Conservation (phyloP, 2,113 vertebrate species). For the Mesitornis unicolor region DNA sequence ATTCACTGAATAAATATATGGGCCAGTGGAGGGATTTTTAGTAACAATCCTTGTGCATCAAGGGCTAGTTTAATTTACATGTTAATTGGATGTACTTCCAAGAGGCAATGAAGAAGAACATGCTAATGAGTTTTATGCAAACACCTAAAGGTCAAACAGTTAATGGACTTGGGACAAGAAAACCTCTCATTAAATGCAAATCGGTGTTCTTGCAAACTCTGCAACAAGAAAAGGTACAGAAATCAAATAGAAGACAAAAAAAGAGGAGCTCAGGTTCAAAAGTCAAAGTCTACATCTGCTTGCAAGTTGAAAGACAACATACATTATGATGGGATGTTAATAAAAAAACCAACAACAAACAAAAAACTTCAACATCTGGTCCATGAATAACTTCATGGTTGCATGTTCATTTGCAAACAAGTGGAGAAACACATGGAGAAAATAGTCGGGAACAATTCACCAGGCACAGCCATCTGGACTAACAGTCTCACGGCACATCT, state of each 20-base stretch:
- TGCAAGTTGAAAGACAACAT: neutral
- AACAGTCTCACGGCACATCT: neutral
- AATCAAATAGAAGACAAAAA: neutral
- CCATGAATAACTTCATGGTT: neutral
- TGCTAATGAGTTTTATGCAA: slow-evolving; percentile 55
- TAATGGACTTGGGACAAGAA: slow-evolving; percentile 46
- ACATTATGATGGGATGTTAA: neutral
- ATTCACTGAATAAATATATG: slow-evolving; percentile 1
- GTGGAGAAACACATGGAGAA: neutral
- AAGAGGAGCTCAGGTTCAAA: slow-evolving; percentile 12
- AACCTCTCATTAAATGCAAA: slow-evolving; percentile 46
- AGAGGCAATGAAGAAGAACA: slow-evolving; percentile 46
- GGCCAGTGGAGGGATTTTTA: neutral
- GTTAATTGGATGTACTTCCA: slow-evolving; percentile 53
- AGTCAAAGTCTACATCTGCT: neutral
- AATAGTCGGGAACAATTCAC: neutral
- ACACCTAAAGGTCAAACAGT: slow-evolving; percentile 56
- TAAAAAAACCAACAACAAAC: too few species aligned
- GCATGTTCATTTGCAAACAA: neutral
- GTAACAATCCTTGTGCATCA: slow-evolving; percentile 13
- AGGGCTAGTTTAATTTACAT: slow-evolving; percentile 58
- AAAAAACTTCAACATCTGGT: neutral
- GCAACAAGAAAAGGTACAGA: neutral
- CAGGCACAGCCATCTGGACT: neutral
- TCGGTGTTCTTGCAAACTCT: neutral